These are phyloP conservation scores for Callosobruchus maculatus DNA, from an alignment of 2,888 invertebrate species.

Conservation along the genomic window DNA sequence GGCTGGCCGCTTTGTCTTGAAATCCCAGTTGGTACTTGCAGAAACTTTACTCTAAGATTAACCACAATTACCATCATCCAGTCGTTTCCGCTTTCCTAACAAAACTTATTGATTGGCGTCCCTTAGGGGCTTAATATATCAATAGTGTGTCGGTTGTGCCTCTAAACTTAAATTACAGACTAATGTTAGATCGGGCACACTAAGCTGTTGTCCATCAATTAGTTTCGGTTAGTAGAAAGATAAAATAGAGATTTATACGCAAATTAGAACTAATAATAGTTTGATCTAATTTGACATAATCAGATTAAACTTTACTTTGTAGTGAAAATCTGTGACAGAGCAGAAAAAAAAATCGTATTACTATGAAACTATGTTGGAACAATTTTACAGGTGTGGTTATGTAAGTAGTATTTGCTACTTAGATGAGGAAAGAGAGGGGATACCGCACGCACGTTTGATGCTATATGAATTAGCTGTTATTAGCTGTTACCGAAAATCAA, in stretches of 20 bases:
- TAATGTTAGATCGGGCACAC: neutral
- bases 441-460: too few relatives aligned
- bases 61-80: neutral
- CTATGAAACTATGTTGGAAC: too few relatives aligned
- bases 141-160: neutral
- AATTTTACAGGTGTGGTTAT: too few relatives aligned
- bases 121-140: neutral
- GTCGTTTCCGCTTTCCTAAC: neutral
- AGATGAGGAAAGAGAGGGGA: too few relatives aligned
- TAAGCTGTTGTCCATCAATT: neutral
- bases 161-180: neutral
- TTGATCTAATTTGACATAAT: too few relatives aligned
- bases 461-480: too few relatives aligned
- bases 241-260: neutral
- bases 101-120: neutral
- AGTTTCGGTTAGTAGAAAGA: neutral
- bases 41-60: neutral
- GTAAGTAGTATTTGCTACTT: too few relatives aligned
- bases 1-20: neutral
- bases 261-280: too few relatives aligned
- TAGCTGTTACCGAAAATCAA: too few relatives aligned
- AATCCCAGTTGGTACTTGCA: neutral
- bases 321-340: too few relatives aligned
- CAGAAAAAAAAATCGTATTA: too few relatives aligned
- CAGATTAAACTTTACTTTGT: too few relatives aligned